These are phyloP conservation scores for Tenebrio molitor DNA, from an alignment of 1,140 invertebrate genomes.

Conservation along the genomic window DNA sequence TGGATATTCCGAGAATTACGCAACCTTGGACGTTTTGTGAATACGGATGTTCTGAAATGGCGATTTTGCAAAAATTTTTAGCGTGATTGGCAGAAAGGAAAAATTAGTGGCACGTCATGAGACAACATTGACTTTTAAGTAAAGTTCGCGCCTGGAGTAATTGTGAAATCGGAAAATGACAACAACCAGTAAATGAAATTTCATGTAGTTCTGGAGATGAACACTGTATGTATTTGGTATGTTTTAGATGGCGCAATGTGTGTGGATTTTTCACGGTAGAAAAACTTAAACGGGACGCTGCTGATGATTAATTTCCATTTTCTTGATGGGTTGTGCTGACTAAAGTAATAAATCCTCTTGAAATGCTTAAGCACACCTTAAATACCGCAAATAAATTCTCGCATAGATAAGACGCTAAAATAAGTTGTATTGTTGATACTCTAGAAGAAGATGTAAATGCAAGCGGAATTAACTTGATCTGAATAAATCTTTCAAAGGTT, in stretches of 20 bases:
- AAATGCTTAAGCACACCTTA: slow-evolving; percentile 14
- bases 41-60: slow-evolving; percentile 7
- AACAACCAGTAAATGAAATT: background rate
- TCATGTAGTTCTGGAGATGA: no score
- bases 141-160: background rate
- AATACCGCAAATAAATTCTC: slow-evolving; percentile 18
- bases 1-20: slow-evolving; percentile 18
- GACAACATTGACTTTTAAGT: slow-evolving; percentile 24
- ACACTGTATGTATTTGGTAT: no score
- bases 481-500: no score
- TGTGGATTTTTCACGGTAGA: no score
- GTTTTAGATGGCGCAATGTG: no score
- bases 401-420: background rate
- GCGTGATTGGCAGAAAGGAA: background rate
- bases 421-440: slow-evolving; percentile 3
- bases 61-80: background rate
- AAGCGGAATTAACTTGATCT: no score
- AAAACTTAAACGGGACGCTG: no score
- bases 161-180: slow-evolving; percentile 3
- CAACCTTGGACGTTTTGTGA: slow-evolving; percentile 27
- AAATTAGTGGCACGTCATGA: background rate
- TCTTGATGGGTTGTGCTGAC: no score
- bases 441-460: background rate
- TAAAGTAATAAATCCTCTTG: background rate
- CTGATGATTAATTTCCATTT: no score